A percentile compares a stretch with the other conserved stretches of the same genome.
Conservation (phyloP, 2,888 invertebrate genomes). For the Pammene aurita region DNA sequence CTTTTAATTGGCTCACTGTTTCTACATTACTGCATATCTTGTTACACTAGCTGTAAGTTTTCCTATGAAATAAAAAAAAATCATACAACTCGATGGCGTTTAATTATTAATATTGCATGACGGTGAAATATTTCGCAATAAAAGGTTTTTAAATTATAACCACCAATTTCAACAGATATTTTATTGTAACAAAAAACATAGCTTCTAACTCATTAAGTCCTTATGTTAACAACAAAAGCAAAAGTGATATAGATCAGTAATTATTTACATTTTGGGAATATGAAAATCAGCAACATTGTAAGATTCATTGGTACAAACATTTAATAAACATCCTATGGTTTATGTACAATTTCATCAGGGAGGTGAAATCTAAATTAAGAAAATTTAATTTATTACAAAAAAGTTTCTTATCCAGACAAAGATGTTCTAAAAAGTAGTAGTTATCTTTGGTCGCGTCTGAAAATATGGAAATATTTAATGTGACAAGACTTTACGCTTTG, state of each 20-base stretch:
- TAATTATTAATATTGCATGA: no score
- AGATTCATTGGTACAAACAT: constrained; percentile 15
- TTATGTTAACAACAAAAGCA: constrained; percentile 66
- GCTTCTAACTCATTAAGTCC: constrained; percentile 52
- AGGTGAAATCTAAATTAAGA: not conserved
- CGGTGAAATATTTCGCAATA: not conserved
- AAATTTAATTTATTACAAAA: no score
- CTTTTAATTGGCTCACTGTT: no score
- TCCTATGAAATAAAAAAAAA: no score
- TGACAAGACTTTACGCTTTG: no score
- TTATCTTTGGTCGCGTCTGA: no score
- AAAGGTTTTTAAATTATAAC: not conserved
- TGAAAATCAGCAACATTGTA: constrained; percentile 52
- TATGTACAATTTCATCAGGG: constrained; percentile 6
- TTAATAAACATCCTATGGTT: not conserved
- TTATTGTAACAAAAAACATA: constrained; percentile 68
- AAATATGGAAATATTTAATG: no score
- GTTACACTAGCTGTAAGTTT: no score
- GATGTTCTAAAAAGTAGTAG: no score
- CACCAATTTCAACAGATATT: constrained; percentile 58
- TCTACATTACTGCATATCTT: no score
- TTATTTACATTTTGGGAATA: constrained; percentile 59
- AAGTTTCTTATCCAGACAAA: no score
- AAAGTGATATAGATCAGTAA: constrained; percentile 52
- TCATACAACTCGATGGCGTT: no score